phyloP scores from a whole-genome alignment of 2,888 invertebrate species.

The Apeira syringaria region DNA sequence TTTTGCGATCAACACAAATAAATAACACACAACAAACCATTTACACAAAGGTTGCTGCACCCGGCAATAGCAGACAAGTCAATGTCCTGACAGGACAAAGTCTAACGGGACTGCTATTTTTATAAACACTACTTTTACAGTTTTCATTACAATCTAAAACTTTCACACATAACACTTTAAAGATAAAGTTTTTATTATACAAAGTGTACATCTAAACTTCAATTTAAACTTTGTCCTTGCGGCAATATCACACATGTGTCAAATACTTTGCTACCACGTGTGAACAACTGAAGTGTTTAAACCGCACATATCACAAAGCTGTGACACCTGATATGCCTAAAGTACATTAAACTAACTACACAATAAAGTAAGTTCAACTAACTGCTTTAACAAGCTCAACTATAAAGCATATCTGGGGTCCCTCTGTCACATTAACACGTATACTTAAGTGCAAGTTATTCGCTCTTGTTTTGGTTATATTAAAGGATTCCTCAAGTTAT shows the following conservation, averaged over 20 bases:
- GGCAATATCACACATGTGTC: constrained; percentile 24
- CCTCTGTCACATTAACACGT: constrained; percentile 61
- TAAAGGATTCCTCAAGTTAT: constrained; percentile 78
- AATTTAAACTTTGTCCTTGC: constrained; percentile 16
- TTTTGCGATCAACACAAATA: too few species aligned
- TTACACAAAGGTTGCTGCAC: too few species aligned
- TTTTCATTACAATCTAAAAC: too few species aligned
- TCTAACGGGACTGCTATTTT: constrained; percentile 38
- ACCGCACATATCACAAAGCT: constrained; percentile 38
- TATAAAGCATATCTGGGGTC: constrained; percentile 54
- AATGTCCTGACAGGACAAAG: too few species aligned
- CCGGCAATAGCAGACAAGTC: too few species aligned
- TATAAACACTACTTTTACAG: constrained; percentile 8
- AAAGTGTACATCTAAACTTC: constrained; percentile 15
- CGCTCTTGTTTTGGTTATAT: constrained; percentile 71
- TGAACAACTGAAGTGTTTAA: constrained; percentile 34
- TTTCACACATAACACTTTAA: neutral
- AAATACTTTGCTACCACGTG: constrained; percentile 21
- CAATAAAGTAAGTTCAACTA: constrained; percentile 45
- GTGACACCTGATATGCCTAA: constrained; percentile 37
- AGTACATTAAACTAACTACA: constrained; percentile 12
- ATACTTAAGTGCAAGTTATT: constrained; percentile 59
- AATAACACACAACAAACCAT: too few species aligned
- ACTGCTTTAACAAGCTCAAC: constrained; percentile 46
- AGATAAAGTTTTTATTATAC: constrained; percentile 11